Base-by-base conservation (phyloP, 2,797 vertebrate genomes). In the Florisuga fusca region DNA sequence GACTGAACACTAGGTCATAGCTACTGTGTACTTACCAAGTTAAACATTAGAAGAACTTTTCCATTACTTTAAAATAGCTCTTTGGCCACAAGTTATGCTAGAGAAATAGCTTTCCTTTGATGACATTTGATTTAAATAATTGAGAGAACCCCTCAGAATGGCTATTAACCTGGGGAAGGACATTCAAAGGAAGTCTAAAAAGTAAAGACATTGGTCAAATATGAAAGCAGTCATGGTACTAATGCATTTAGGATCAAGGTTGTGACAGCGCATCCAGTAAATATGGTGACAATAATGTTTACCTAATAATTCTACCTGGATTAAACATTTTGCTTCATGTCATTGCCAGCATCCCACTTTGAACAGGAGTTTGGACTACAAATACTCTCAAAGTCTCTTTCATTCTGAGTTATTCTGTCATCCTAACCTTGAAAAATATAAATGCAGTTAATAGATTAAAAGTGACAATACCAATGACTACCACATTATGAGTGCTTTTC, bases 141-240 rank as follows among this genome's bases (percentile, higher is more conserved):
- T 87, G 75, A 84, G 48, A 77, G 17, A 81, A 81, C 78, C 61
- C 72, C 41, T 15, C 19, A 84, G 34, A 86, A 67, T 72, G 36
- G 19, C 38, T 93, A 62, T 91, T 93, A 89, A 95, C 41, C 36
- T 78, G 43, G 75, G 66, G 48, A 94, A 79, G 17, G 59, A 62
- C 23, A 73, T 84, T 95, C 78, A 82, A 87, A 96, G 62, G 66
- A 67, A 89, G 25, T 4, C 3, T 94, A 61, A 93, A 89, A 97
- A 80, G 38, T 93, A 88, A 92, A 59, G n/a, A 26, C 19, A 66
- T 95, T 41, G 58, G 26, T 92, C 48, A 88, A 59, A 88, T 73
- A 22, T 48, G 51, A 96, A 63, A 75, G 45, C 23, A 83, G 1
- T 94, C 87, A 36, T 62, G 36, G 61, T 79, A 89, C 34, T 92